Evolutionary conservation across 2,113 vertebrate genomes (phyloP), one percentile per base, ranked within the genome.

Genomic region (Boulengerochromis microlepis): DNA sequence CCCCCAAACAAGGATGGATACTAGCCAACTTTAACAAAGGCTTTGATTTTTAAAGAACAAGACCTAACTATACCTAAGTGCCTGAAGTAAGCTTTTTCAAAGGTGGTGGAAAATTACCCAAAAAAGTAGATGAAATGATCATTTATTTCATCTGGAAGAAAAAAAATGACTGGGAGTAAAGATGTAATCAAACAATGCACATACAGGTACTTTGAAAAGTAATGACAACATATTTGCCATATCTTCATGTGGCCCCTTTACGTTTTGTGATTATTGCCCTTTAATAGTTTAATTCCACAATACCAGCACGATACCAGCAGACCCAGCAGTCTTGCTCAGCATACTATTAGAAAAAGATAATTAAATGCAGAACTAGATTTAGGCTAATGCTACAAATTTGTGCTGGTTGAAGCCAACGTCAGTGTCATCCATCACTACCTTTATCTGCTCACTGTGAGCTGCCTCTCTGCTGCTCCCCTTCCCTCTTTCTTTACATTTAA

Each of bases 401-500:
- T 57, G 22, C 38, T 66, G 22, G 83, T 59, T 83, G 53, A 86
- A 84, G 33, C 83, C 54, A 86, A 56, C 52, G 40, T 82, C 40
- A 83, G 29, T 4, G 42, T 83, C 66, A 86, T 86, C 45, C 71
- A 92, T 89, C 83, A 71, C 40, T 42, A 89, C 74, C 40, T 89
- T 91, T 91, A 94, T 82, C 85, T 82, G 84, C 78, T 53, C 5
- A 10, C 61, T 78, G 38, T 83, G 80, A 91, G 53, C 86, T 80
- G 57, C 29, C 26, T 82, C 38, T 82, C 74, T 78, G 45, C 16
- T 3, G 74, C 74, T 53, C 18, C 33, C 22, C 80, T 31, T 76
- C 40, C 26, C 22, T 82, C 31, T 81, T 50, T 53, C 45, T 71
- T 89, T 24, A 57, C 56, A 86, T 78, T 88, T 66, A 87, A 87